Base-by-base conservation (phyloP, 2,113 vertebrate species). In the Empidonax traillii region DNA sequence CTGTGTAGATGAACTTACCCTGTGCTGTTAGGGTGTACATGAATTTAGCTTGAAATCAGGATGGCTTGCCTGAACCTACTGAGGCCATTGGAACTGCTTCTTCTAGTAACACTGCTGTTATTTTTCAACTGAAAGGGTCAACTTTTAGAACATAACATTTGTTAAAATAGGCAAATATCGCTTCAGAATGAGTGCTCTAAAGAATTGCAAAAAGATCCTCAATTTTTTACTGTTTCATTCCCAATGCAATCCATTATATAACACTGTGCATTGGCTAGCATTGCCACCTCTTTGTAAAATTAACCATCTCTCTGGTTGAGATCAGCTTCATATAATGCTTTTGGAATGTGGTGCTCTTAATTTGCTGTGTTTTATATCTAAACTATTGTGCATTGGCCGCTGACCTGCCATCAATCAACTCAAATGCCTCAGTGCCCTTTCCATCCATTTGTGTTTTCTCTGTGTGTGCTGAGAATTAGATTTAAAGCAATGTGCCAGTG, bases 361-460 rank as follows among this genome's bases (percentile, higher is more conserved):
- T 96, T 89, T 94, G 80, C 69, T 82, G 21, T 12, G 3, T 76
- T 93, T 93, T 93, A 39, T 82, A 87, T 93, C 90, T 92, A 93
- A 95, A 90, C 89, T 90, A 79, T 90, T 89, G 88, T 96, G 89
- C 90, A 62, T 61, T 90, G 94, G 91, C 93, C 17, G 5, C 79
- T 97, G 95, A 96, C 88, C 96, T 90, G 62, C 95, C 73, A 96
- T 97, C 96, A 94, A 94, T 96, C 96, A 96, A 78, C 92, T 95
- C 93, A 96, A 97, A 97, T 97, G 95, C 93, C 88, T 96, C 92
- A 47, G 77, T 97, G 94, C 93, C 96, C 96, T 97, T 97, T 97
- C 93, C 80, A 85, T 95, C 87, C 88, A 89, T 93, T 93, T 96
- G 90, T 96, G 85, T 93, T 96, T 96, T 95, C 90, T 76, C 74